Evolutionary conservation across 2,797 vertebrate genomes (phyloP).

Genomic region (Chaenodraco wilsoni): DNA sequence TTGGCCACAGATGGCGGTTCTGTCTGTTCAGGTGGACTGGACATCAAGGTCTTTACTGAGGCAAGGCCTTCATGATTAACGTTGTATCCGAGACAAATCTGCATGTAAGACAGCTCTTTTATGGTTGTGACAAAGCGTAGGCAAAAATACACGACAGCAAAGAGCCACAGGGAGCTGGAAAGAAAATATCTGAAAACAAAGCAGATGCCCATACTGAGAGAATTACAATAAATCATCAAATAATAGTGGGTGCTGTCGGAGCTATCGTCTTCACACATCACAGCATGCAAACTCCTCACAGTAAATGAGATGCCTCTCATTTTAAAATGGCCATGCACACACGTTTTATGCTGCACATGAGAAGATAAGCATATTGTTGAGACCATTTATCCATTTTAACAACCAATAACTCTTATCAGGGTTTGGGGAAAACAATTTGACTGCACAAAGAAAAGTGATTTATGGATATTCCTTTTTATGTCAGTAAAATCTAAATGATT

Average conservation of each 20-base stretch:
- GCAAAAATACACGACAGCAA: constrained; percentile 48
- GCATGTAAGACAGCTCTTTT: constrained; percentile 47
- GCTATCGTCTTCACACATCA: constrained; percentile 59
- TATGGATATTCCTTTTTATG: constrained; percentile 40
- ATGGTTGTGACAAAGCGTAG: constrained; percentile 42
- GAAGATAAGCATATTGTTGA: constrained; percentile 52
- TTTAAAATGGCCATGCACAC: constrained; percentile 46
- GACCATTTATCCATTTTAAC: constrained; percentile 56
- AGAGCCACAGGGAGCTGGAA: constrained; percentile 45
- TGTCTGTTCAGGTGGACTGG: constrained; percentile 45
- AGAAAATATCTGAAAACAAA: constrained; percentile 66
- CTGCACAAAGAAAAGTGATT: constrained; percentile 44
- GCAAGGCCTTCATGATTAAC: constrained; percentile 50
- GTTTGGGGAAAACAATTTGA: constrained; percentile 26
- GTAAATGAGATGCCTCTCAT: constrained; percentile 55
- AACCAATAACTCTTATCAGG: constrained; percentile 42
- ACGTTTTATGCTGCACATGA: constrained; percentile 51
- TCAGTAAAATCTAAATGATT: constrained; percentile 53
- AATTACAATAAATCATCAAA: constrained; percentile 71
- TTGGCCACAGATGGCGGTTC: constrained; percentile 19
- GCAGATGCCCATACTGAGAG: constrained; percentile 49
- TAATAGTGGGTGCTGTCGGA: constrained; percentile 54
- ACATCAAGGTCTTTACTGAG: constrained; percentile 43
- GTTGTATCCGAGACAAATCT: constrained; percentile 55
- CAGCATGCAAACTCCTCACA: constrained; percentile 54